Base-by-base conservation (phyloP, 2,113 vertebrate species). In the Pampusana beccarii region DNA sequence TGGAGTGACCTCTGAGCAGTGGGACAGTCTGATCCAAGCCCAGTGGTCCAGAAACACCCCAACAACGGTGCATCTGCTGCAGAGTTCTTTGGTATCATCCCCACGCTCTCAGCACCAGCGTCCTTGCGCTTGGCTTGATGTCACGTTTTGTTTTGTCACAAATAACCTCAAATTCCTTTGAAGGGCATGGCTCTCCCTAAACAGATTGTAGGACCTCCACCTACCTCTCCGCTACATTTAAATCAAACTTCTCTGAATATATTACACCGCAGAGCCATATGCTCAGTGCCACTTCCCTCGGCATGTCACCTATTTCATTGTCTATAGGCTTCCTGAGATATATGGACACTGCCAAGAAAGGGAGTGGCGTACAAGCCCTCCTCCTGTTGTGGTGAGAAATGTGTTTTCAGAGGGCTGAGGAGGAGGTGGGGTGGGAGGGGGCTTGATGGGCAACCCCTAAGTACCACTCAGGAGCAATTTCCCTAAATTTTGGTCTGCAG, bases 121-220 rank as follows among this genome's bases (percentile, higher is more conserved):
- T 53, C 67, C 12, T 4, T 6, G 72, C 66, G 36, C 50, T 46
- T 74, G 54, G 46, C 58, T 90, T 1, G 0, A 21, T 65, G 67
- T 92, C 71, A 21, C 61, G 6, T 73, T 51, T 50, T 58, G 88
- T 92, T 94, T 83, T 7, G 1, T 66, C 33, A 8, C 51, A 92
- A 86, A 93, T 26, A 57, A 54, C 86, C 88, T 93, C 80, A 58
- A 93, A 95, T 90, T 81, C 29, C 48, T 71, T 67, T 78, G 87
- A 89, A 94, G 91, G 96, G 57, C 65, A 81, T 1, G 0, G 29
- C 44, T 81, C 34, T 48, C 78, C 65, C 61, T 87, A 54, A 88
- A 89, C 92, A 97, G 95, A 85, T 71, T 94, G 93, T 71, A 79
- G 81, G 85, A 90, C 92, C 88, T 93, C 82, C 75, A 72, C 86